These are phyloP conservation scores for Drosophila basisetae DNA, from an alignment of 2,888 invertebrate genomes.

Conservation along the genomic window DNA sequence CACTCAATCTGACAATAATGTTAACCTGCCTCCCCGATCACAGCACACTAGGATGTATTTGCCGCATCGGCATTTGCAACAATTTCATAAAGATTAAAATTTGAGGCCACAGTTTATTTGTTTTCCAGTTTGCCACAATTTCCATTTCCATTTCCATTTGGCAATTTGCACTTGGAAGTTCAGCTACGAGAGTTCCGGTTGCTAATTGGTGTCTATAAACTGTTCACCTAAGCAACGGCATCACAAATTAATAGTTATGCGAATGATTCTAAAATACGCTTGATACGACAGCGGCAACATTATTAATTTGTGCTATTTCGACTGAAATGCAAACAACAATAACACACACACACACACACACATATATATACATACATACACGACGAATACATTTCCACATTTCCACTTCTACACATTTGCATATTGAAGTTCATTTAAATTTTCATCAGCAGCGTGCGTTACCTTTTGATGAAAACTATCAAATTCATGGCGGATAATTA, in stretches of 20 bases:
- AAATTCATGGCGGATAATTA: constrained; percentile 77
- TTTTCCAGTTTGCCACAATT: constrained; percentile 10
- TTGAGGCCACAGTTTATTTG: constrained; percentile 3
- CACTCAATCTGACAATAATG: constrained; percentile 50
- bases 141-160: constrained; percentile 17
- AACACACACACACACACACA: constrained; percentile 5
- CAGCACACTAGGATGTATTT: constrained; percentile 7
- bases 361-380: neutral
- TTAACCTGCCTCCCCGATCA: constrained; percentile 2
- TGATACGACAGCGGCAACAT: constrained; percentile 46
- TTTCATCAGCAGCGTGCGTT: constrained; percentile 48
- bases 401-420: constrained; percentile 68
- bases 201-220: constrained; percentile 70
- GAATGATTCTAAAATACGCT: constrained; percentile 18
- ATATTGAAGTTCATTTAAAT: constrained; percentile 71
- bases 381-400: constrained; percentile 36
- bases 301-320: constrained; percentile 59
- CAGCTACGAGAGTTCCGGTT: constrained; percentile 20
- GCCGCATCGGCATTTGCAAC: constrained; percentile 36
- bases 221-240: constrained; percentile 45
- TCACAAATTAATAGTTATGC: constrained; percentile 54
- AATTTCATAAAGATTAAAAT: constrained; percentile 49
- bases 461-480: constrained; percentile 73
- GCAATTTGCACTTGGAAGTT: constrained; percentile 34
- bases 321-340: constrained; percentile 52